Evolutionary conservation across 2,113 vertebrate genomes (phyloP), one percentile per base, ranked within the genome.

Genomic region (Ptychochromis oligacanthus): DNA sequence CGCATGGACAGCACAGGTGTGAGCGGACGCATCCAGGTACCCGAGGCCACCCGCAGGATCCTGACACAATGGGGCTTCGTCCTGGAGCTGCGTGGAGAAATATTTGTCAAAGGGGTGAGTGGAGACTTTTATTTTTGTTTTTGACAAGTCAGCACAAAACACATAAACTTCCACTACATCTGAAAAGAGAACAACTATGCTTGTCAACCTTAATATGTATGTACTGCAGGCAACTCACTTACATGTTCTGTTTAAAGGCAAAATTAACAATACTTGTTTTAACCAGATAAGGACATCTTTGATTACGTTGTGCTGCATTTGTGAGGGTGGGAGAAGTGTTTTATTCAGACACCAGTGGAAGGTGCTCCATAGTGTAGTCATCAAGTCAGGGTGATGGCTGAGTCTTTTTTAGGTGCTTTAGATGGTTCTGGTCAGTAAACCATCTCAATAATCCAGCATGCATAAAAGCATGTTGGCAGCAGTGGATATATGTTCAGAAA

Each of bases 1-100:
- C 97, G 97, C n/a, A 99, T 99, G 97, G 97, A 98, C 93, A 99
- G 96, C 94, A 97, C 97, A 0, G 98, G 98, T 0, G 95, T 98
- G 57, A 97, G 96, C 13, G 97, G 98, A 76, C 95, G 96, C 67
- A 98, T 98, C 91, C 97, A 98, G 96, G 97, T 98, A 82, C 97
- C 98, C 0, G 98, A 99, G 94, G 96, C 96, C 91, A 99, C 98
- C 0, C 95, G 95, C 84, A 96, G 92, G 92, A 96, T 99, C 92
- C 95, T 99, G 93, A 95, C 96, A 58, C 96, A 98, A 46, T 96
- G 97, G 78, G 98, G 98, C 40, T 99, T 99, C 75, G 95, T 97
- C 79, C 97, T 99, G 60, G 97, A 99, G 92, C 97, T 98, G 72
- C 96, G 97, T 4, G 97, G 97, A 82, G 97, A 99, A 93, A 98